Percentiles rank a stretch among this genome's conserved stretches.
Evolutionary conservation across 2,113 vertebrate species (phyloP).

Genomic region (Centropristis striata): DNA sequence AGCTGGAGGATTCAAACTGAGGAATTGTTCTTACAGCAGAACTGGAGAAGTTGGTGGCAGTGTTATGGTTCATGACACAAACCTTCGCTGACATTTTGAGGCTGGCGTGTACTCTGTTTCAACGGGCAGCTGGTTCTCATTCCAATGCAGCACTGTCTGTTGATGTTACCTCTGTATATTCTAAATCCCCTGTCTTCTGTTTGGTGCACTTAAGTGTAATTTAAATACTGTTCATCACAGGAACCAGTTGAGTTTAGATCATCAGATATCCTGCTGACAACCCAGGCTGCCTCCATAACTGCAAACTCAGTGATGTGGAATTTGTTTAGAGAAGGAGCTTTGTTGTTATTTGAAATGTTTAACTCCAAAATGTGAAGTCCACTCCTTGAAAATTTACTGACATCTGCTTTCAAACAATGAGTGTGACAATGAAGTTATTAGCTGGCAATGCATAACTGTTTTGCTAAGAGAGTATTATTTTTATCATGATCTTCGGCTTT

Average conservation of each 20-base stretch:
- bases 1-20: background rate
- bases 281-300: background rate
- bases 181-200: background rate
- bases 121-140: background rate
- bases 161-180: background rate
- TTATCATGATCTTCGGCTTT: background rate
- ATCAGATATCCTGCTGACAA: constrained; percentile 40
- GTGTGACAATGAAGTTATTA: background rate
- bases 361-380: background rate
- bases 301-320: constrained; percentile 21
- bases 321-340: constrained; percentile 27
- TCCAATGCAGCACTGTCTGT: constrained; percentile 2
- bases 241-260: constrained; percentile 11
- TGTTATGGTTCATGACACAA: background rate
- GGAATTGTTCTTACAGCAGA: background rate
- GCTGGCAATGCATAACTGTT: background rate
- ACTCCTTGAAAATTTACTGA: background rate
- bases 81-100: constrained; percentile 25
- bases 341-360: constrained; percentile 16
- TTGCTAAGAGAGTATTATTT: background rate
- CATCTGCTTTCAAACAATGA: background rate
- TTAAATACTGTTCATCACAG: constrained; percentile 1
- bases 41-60: background rate
- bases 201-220: background rate
- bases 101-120: background rate